phyloP scores from a whole-genome alignment of 2,797 vertebrate species.

The Babyrousa celebensis region DNA sequence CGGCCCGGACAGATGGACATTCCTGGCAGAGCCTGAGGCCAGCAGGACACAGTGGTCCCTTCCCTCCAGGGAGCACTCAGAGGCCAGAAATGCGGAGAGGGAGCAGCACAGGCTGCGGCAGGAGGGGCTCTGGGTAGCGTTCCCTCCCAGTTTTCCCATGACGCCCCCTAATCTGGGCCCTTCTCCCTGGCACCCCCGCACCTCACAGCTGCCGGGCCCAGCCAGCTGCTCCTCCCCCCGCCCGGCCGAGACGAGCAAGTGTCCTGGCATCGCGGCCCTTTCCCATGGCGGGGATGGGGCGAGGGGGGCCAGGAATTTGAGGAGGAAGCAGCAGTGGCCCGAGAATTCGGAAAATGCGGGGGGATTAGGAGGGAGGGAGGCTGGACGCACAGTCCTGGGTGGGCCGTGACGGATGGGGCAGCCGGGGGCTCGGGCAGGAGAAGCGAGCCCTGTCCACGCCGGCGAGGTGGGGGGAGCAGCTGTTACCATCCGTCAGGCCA shows the following conservation, averaged over 20 bases:
- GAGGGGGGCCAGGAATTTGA: conserved; percentile 67
- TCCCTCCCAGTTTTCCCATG: conserved; percentile 79
- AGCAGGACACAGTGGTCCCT: background rate
- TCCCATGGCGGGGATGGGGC: conserved; percentile 73
- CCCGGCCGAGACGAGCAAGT: background rate
- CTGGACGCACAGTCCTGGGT: conserved; percentile 12
- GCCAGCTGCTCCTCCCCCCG: conserved; percentile 71
- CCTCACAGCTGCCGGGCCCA: conserved; percentile 77
- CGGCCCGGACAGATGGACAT: background rate
- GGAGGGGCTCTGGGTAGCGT: conserved; percentile 36
- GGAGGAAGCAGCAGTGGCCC: conserved; percentile 74
- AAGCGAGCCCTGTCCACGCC: background rate
- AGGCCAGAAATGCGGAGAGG: background rate
- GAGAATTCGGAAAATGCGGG: conserved; percentile 82
- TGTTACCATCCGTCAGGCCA: conserved; percentile 69
- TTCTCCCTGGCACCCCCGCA: conserved; percentile 70
- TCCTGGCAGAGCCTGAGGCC: conserved; percentile 18
- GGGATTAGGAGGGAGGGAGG: conserved; percentile 42
- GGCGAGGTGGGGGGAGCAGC: conserved; percentile 2
- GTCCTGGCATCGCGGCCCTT: background rate
- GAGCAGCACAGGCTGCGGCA: background rate
- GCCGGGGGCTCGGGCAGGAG: conserved; percentile 80
- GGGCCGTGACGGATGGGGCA: conserved; percentile 57
- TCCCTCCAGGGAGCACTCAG: background rate
- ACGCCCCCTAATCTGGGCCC: conserved; percentile 71